Conservation (phyloP, 2,888 invertebrate species). For the Bruchidius siliquastri region DNA sequence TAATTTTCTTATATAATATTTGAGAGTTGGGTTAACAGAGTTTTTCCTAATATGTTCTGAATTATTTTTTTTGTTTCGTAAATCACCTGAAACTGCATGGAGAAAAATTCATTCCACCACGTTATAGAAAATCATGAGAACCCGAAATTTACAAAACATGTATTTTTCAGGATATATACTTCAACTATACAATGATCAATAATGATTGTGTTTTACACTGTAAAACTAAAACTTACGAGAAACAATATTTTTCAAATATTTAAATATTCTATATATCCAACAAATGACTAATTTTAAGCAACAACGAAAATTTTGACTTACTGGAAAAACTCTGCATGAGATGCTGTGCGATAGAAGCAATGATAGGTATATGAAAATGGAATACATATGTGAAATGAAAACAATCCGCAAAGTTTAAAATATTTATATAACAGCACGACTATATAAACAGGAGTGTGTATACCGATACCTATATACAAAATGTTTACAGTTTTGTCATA, state of each 20-base stretch:
- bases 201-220: too few relatives aligned
- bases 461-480: constrained; percentile 14
- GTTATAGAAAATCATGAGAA: too few relatives aligned
- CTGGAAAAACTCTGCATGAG: neutral
- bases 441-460: constrained; percentile 43
- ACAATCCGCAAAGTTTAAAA: constrained; percentile 43
- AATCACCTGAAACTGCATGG: neutral
- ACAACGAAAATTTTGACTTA: too few relatives aligned
- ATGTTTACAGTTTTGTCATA: neutral
- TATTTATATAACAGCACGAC: constrained; percentile 41
- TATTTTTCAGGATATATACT: too few relatives aligned
- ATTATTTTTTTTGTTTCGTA: neutral
- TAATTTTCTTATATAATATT: neutral
- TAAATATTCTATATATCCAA: too few relatives aligned
- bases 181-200: too few relatives aligned
- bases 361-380: neutral
- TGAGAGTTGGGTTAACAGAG: neutral
- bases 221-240: too few relatives aligned
- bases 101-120: too few relatives aligned
- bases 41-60: neutral
- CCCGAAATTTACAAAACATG: too few relatives aligned
- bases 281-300: too few relatives aligned
- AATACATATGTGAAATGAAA: constrained; percentile 32
- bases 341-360: neutral
- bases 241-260: too few relatives aligned